These are phyloP conservation scores for Cheilosia urbana DNA, from an alignment of 2,888 invertebrate species.

Conservation along the genomic window DNA sequence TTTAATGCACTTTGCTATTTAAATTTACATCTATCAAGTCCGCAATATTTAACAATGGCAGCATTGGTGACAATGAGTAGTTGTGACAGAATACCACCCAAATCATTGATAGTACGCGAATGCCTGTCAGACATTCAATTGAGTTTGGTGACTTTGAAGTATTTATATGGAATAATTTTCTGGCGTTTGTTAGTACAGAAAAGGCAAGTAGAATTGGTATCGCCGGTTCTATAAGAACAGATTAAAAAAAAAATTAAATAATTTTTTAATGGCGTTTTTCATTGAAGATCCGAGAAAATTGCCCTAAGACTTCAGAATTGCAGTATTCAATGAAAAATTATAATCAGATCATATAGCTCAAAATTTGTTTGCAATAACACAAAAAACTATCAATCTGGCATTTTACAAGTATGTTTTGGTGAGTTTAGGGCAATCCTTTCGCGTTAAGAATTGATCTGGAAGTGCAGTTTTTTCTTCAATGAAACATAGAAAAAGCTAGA, in stretches of 20 bases:
- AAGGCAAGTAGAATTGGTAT: conserved; percentile 45
- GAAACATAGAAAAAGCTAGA: no score
- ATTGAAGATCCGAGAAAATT: no score
- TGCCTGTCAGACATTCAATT: conserved; percentile 52
- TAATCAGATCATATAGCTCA: no score
- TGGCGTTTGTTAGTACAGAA: conserved; percentile 39
- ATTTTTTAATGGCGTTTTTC: neutral
- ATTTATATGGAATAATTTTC: conserved; percentile 50
- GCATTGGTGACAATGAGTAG: conserved; percentile 19
- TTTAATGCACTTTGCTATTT: neutral
- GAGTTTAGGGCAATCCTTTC: no score
- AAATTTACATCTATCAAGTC: conserved; percentile 28
- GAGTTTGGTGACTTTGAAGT: conserved; percentile 21
- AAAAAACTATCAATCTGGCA: no score
- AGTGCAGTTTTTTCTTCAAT: no score
- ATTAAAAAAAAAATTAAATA: neutral
- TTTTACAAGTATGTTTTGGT: no score
- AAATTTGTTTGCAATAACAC: no score
- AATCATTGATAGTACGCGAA: conserved; percentile 62
- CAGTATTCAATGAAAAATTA: no score
- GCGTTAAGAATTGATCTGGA: no score
- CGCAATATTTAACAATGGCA: conserved; percentile 26
- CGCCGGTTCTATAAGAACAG: neutral
- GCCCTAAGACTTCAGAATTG: no score
- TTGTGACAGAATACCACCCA: conserved; percentile 54